phyloP scores from a whole-genome alignment of 2,888 invertebrate species.

The Spilosoma lubricipeda region DNA sequence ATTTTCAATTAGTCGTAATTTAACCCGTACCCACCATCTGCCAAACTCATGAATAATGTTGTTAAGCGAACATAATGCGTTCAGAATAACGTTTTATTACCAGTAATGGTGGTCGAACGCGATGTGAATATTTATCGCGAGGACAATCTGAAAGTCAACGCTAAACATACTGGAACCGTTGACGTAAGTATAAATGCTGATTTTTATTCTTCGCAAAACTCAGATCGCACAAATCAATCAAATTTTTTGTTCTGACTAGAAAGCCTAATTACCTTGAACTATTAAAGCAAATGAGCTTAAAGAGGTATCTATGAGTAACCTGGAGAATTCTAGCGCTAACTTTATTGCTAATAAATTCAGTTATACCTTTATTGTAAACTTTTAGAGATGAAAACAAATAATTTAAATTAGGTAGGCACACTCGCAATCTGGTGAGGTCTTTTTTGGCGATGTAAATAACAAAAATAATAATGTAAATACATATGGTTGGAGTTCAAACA shows the following conservation, averaged over 20 bases:
- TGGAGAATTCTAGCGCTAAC: neutral
- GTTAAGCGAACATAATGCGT: conserved; percentile 59
- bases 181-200: neutral
- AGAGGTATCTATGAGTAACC: neutral
- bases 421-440: neutral
- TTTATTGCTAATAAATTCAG: neutral
- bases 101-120: conserved; percentile 51
- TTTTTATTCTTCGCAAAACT: neutral
- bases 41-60: conserved; percentile 57
- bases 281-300: no score
- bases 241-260: neutral
- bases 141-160: conserved; percentile 14
- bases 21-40: conserved; percentile 26
- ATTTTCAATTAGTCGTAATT: conserved; percentile 42
- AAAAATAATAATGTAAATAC: neutral
- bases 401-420: neutral
- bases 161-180: neutral
- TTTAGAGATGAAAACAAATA: neutral
- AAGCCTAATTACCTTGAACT: neutral
- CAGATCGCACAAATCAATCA: no score
- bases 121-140: conserved; percentile 44
- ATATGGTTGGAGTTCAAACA: neutral
- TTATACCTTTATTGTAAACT: neutral
- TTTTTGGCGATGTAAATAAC: neutral
- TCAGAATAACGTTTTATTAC: conserved; percentile 58